phyloP scores from a whole-genome alignment of 1,140 invertebrate genomes.

The Calosoma granatense region DNA sequence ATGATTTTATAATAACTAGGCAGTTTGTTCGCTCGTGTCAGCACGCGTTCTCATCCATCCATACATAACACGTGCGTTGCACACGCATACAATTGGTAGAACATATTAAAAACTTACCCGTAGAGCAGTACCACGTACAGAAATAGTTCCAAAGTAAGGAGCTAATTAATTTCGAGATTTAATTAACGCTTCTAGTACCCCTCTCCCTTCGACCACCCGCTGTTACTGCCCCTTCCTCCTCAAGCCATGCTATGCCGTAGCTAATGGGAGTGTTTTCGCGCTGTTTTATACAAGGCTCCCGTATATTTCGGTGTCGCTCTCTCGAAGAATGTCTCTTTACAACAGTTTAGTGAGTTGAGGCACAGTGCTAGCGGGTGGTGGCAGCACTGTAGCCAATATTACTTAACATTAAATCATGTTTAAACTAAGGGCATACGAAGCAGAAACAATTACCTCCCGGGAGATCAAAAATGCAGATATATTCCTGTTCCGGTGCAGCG shows the following conservation, averaged over 20 bases:
- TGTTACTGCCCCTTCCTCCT: neutral
- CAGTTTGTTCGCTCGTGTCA: too few species aligned
- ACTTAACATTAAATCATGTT: conserved; percentile 8
- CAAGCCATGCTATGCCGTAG: neutral
- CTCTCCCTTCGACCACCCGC: neutral
- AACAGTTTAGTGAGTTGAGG: neutral
- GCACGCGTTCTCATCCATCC: too few species aligned
- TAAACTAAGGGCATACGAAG: neutral
- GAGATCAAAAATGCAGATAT: conserved; percentile 9
- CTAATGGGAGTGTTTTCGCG: neutral
- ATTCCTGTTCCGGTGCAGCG: neutral
- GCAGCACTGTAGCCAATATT: conserved; percentile 4
- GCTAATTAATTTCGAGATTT: conserved; percentile 5
- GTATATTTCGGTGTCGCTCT: neutral
- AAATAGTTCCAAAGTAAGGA: conserved; percentile 6
- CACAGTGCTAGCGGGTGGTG: too few species aligned
- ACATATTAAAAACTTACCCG: neutral
- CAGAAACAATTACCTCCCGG: conserved; percentile 5
- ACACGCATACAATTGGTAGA: too few species aligned
- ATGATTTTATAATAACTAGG: too few species aligned
- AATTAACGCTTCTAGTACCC: conserved; percentile 7
- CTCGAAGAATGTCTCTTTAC: neutral
- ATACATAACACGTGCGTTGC: too few species aligned
- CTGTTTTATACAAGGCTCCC: neutral
- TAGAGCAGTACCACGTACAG: neutral